Conservation (phyloP, 1,140 invertebrate species). For the Plutomurus gul region DNA sequence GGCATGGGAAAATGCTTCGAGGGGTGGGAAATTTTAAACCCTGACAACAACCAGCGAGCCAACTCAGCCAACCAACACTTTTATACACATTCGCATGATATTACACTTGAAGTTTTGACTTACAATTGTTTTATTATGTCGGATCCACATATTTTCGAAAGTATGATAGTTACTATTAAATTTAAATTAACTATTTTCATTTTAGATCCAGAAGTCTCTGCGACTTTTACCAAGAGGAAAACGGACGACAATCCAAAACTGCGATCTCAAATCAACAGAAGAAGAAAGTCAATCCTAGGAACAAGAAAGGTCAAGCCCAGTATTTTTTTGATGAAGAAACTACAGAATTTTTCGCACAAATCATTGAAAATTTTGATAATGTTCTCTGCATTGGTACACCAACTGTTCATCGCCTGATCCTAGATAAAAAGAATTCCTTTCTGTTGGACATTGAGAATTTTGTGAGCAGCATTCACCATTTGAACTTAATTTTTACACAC, state of each 20-base stretch:
- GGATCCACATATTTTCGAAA: too few species aligned
- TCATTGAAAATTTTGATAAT: not conserved
- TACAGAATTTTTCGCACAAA: not conserved
- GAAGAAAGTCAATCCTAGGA: not conserved
- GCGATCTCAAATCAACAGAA: not conserved
- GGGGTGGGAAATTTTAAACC: too few species aligned
- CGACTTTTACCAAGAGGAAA: not conserved
- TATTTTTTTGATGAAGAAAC: constrained; percentile 7
- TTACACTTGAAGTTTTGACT: too few species aligned
- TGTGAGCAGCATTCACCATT: not conserved
- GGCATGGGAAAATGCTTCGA: too few species aligned
- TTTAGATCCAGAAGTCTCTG: not conserved
- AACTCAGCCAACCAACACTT: too few species aligned
- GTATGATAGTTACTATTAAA: not conserved
- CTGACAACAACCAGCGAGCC: too few species aligned
- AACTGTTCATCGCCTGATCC: not conserved
- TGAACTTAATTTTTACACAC: too few species aligned
- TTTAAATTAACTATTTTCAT: not conserved
- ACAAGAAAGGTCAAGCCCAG: constrained; percentile 23
- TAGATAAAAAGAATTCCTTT: not conserved
- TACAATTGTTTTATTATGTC: too few species aligned
- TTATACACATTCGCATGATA: too few species aligned
- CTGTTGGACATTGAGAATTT: constrained; percentile 21
- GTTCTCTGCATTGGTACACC: constrained; percentile 31
- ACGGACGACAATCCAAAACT: not conserved